phyloP scores from a whole-genome alignment of 2,797 vertebrate species.

The Liasis olivaceus region DNA sequence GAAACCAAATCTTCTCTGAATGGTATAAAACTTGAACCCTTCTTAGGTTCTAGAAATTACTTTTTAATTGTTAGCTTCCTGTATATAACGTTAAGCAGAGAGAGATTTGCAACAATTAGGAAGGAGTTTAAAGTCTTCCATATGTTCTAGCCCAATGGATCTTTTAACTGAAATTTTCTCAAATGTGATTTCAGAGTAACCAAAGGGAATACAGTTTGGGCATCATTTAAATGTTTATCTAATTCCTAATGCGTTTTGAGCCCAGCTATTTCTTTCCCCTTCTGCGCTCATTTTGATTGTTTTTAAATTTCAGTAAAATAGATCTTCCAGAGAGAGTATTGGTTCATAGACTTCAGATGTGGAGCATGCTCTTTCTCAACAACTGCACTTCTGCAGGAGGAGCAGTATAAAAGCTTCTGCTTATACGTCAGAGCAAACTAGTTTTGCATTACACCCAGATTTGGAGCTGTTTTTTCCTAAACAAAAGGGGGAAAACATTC shows the following conservation, averaged over 20 bases:
- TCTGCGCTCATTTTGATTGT: background rate
- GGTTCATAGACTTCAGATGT: background rate
- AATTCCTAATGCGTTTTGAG: background rate
- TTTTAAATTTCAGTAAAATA: background rate
- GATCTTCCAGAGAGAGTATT: background rate
- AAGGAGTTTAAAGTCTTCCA: background rate
- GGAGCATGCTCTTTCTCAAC: too few species aligned
- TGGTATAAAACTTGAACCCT: conserved; percentile 8
- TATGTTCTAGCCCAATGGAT: background rate
- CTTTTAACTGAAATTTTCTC: background rate
- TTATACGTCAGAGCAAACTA: background rate
- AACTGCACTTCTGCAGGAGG: background rate
- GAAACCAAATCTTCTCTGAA: conserved; percentile 36
- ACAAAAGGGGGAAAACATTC: background rate
- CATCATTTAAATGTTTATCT: background rate
- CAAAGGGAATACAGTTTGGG: conserved; percentile 1
- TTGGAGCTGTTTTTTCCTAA: background rate
- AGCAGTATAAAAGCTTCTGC: background rate
- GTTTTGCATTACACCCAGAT: background rate
- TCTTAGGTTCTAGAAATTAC: conserved; percentile 22
- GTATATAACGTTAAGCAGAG: background rate
- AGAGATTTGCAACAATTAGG: background rate
- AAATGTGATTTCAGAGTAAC: background rate
- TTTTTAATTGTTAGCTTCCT: conserved; percentile 31
- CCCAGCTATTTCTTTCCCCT: background rate